Base-by-base conservation (phyloP, 2,888 invertebrate genomes). In the Neoaliturus tenellus region DNA sequence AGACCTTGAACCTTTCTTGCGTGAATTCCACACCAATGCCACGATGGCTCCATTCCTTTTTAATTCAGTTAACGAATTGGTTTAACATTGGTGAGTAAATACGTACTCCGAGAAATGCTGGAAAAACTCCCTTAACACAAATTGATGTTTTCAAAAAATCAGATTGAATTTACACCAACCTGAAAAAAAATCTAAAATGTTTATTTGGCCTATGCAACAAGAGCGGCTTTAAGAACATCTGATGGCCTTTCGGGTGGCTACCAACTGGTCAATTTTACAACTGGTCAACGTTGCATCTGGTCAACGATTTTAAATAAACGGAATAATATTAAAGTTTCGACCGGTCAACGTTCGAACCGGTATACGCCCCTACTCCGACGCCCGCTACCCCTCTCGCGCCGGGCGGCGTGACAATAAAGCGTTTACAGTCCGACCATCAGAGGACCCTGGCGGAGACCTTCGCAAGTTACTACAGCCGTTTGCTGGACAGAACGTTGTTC, bases 1-100 rank as follows among this genome's bases (percentile, higher is more conserved):
- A 71, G 82, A 83, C 28, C 58, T 86, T 51, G 83, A 84, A 35
- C 83, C 84, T 35, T 85, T 84, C 25, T 71, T 86, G 23, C 39
- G 58, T 4, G 33, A 81, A 33, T 84, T 80, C 58, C 85, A 86
- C 39, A 69, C 84, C 20, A 48, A 85, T 23, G 31, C 35, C 17
- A 83, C 83, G 6, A 75, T 86, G 85, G 83, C 67, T 20, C 84
- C 84, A n/a, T 85, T 86, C 20, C 71, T 84, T 2, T 71, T 73
- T 71, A 17, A 35, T 8, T n/a, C 8, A 58, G 2, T 35, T 35
- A 28, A 10, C 25, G 1, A 17, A 6, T 25, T 23, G 20, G 2
- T 25, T 23, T 4, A 39, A 17, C 6, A 6, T 39, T n/a, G 1
- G 41, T 81, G 67, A 28, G 17, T 6, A 33, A 17, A 23, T 2